Base-by-base conservation (phyloP, 2,888 invertebrate genomes). In the Scaptomyza caliginosa region DNA sequence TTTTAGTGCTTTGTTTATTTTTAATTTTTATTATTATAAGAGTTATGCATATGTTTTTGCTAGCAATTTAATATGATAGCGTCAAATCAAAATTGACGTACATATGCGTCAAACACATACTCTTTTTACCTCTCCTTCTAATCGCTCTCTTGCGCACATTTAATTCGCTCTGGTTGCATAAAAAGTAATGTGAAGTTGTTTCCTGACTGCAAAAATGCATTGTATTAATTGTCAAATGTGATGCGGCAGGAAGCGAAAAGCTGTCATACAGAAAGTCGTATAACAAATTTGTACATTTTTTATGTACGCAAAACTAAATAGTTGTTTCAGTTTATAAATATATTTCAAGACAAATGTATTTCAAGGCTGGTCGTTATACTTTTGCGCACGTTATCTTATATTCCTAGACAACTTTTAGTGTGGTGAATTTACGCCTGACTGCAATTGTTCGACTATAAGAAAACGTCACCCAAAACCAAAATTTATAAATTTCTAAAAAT, bases 161-260 rank as follows among this genome's bases (percentile, higher is more conserved):
- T 45, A 45, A 65, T 39, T 66, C 67, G 55, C 77, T 67, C 67
- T 54, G 62, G 59, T 86, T 81, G 82, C 85, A 82, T 82, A 82
- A 86, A 86, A 84, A 84, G 86, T 86, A 70, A 82, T 77, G 84
- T 64, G 76, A 81, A 81, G 65, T 69, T 52, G 58, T 74, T 81
- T 83, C 81, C 81, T 77, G 86, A 66, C 51, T 69, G 46, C 57
- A 30, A 40, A 57, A 38, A 26, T 42, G 30, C 48, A 65, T 81
- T 86, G 81, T 86, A 82, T 86, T 81, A 84, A 82, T 68, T 85
- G 79, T 73, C 79, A 65, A 73, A 62, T 75, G 86, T 70, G 38
- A 46, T 43, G 49, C 76, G 84, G 54, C 85, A 82, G 86, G 84
- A 81, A 84, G 75, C 74, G n/a, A 67, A 62, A 63, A 50, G 49